Evolutionary conservation across 1,140 invertebrate genomes (phyloP).

Genomic region (Augochlora pura): DNA sequence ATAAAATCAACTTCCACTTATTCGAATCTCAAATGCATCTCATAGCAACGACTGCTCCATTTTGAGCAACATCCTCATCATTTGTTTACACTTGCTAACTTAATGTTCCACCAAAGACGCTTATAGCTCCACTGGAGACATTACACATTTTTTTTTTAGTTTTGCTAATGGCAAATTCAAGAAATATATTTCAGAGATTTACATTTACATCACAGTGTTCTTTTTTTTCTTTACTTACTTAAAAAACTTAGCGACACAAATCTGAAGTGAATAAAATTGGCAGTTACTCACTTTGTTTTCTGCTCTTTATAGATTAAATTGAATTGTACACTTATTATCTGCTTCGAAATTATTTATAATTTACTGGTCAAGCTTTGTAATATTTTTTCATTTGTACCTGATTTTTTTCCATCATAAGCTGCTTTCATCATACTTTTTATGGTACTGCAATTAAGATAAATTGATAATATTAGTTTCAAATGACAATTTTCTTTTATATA

Average conservation of each 20-base stretch:
- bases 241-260: constrained; percentile 24
- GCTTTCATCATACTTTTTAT: background rate
- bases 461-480: constrained; percentile 16
- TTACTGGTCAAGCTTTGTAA: constrained; percentile 6
- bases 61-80: constrained; percentile 43
- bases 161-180: constrained; percentile 42
- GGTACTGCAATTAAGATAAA: constrained; percentile 19
- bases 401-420: constrained; percentile 15
- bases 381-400: constrained; percentile 1
- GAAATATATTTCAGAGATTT: constrained; percentile 42
- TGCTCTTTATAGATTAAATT: constrained; percentile 30
- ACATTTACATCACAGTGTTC: constrained; percentile 37
- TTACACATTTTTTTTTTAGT: constrained; percentile 20
- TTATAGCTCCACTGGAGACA: constrained; percentile 21
- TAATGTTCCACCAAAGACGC: constrained; percentile 37
- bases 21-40: constrained; percentile 49
- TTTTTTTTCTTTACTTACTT: constrained; percentile 33
- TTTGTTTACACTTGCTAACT: constrained; percentile 34
- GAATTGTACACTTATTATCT: constrained; percentile 22
- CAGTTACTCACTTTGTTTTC: constrained; percentile 30
- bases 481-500: constrained; percentile 3
- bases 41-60: constrained; percentile 34
- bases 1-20: constrained; percentile 55
- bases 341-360: constrained; percentile 15
- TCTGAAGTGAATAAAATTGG: constrained; percentile 43